Percentiles rank a stretch among this genome's conserved stretches.
Evolutionary conservation across 2,888 invertebrate species (phyloP).

Genomic region (Drosophila mayaguana): DNA sequence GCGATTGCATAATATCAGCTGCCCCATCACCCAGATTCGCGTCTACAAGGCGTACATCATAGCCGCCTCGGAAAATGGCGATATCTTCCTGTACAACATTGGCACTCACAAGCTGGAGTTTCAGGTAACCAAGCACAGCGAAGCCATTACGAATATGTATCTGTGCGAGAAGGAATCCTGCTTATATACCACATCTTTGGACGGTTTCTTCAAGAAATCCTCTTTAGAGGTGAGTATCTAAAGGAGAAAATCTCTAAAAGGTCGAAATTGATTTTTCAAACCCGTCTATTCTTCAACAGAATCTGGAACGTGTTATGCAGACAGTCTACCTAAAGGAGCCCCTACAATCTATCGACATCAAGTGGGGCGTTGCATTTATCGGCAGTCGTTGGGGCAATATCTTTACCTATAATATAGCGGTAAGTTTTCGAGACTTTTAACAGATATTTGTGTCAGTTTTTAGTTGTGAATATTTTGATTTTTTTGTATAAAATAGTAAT

Average conservation of each 20-base stretch:
- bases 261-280: background rate
- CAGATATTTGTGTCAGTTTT: background rate
- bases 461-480: background rate
- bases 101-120: conserved; percentile 73
- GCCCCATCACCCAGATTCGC: conserved; percentile 81
- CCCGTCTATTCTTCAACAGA: conserved; percentile 57
- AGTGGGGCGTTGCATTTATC: conserved; percentile 90
- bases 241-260: background rate
- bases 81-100: conserved; percentile 82
- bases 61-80: conserved; percentile 84
- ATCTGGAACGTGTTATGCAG: conserved; percentile 79
- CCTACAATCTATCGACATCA: conserved; percentile 90
- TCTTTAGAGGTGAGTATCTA: conserved; percentile 77
- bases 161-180: conserved; percentile 70
- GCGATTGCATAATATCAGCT: conserved; percentile 66
- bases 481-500: background rate
- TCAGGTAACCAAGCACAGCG: conserved; percentile 83
- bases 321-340: conserved; percentile 85
- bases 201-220: conserved; percentile 83
- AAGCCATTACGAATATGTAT: conserved; percentile 83
- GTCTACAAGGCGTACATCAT: conserved; percentile 78
- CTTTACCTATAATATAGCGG: conserved; percentile 89
- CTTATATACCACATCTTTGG: conserved; percentile 83
- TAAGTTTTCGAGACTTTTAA: conserved; percentile 78
- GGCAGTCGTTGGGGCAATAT: conserved; percentile 91